A percentile compares a stretch with the other conserved stretches of the same genome.
phyloP scores from a whole-genome alignment of 2,888 invertebrate species.

The Salticus scenicus region DNA sequence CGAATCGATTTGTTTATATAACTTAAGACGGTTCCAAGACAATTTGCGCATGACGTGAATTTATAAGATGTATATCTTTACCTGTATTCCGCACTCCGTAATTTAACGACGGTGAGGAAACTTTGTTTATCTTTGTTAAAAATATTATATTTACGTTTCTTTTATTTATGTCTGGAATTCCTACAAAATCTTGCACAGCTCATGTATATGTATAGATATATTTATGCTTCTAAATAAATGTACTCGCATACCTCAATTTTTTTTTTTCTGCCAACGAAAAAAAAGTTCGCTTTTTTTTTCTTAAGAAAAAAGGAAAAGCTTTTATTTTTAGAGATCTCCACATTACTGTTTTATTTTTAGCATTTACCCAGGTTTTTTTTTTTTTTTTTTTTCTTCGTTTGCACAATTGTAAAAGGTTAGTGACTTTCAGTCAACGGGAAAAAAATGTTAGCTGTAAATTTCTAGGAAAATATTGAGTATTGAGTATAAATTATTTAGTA shows the following conservation, averaged over 20 bases:
- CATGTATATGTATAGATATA: neutral
- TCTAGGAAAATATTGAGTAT: too few relatives aligned
- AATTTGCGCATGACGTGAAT: neutral
- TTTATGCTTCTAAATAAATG: constrained; percentile 3
- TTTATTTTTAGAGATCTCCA: neutral
- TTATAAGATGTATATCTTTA: neutral
- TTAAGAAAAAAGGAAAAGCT: neutral
- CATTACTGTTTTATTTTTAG: constrained; percentile 4
- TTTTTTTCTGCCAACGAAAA: neutral
- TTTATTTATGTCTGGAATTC: neutral
- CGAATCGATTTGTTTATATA: neutral
- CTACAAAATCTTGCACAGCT: neutral
- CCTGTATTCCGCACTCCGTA: neutral
- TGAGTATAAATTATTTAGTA: too few relatives aligned
- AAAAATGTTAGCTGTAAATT: neutral
- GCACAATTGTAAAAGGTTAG: neutral
- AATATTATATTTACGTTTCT: neutral
- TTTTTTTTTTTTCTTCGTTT: neutral
- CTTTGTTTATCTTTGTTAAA: constrained; percentile 2
- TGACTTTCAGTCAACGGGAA: neutral
- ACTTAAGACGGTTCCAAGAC: neutral
- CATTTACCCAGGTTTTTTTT: too few relatives aligned
- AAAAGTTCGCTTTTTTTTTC: neutral
- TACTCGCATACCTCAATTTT: neutral
- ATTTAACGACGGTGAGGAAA: neutral